Evolutionary conservation across 2,888 invertebrate species (phyloP).

Genomic region (Melanostoma scalare): DNA sequence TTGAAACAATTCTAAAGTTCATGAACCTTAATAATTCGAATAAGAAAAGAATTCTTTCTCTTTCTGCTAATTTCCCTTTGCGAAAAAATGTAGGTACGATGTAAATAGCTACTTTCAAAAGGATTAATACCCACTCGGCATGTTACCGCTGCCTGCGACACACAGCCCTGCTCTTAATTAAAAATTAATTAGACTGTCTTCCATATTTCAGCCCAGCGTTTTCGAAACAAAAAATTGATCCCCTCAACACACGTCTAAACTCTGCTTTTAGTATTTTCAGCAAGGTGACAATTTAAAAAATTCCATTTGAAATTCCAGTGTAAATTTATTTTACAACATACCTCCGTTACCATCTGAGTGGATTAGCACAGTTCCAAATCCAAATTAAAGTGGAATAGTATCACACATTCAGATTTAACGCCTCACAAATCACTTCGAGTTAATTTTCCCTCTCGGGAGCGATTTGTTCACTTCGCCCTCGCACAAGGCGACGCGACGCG

Average conservation of each 20-base stretch:
- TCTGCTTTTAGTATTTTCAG: constrained; percentile 9
- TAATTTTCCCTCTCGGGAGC: constrained; percentile 39
- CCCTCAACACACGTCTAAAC: background rate
- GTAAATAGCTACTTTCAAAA: no score
- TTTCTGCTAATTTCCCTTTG: no score
- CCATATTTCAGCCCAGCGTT: constrained; percentile 30
- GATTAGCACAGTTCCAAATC: constrained; percentile 67
- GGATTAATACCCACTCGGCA: no score
- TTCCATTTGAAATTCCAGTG: constrained; percentile 68
- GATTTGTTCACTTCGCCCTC: constrained; percentile 17
- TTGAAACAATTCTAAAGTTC: no score
- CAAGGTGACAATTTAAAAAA: constrained; percentile 69
- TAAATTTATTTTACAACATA: constrained; percentile 58
- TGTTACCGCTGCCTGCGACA: no score
- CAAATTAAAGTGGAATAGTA: constrained; percentile 60
- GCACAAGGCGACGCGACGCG: background rate
- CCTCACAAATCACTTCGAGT: constrained; percentile 70
- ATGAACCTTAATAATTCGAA: no score
- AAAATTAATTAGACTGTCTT: constrained; percentile 61
- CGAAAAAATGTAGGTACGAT: no score
- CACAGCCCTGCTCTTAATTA: constrained; percentile 24
- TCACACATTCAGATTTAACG: constrained; percentile 68
- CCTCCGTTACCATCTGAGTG: constrained; percentile 42
- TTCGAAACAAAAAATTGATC: constrained; percentile 28
- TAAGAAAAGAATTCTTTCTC: no score